Conservation (phyloP, 2,797 vertebrate genomes). For the Percopsis omiscomaycus region DNA sequence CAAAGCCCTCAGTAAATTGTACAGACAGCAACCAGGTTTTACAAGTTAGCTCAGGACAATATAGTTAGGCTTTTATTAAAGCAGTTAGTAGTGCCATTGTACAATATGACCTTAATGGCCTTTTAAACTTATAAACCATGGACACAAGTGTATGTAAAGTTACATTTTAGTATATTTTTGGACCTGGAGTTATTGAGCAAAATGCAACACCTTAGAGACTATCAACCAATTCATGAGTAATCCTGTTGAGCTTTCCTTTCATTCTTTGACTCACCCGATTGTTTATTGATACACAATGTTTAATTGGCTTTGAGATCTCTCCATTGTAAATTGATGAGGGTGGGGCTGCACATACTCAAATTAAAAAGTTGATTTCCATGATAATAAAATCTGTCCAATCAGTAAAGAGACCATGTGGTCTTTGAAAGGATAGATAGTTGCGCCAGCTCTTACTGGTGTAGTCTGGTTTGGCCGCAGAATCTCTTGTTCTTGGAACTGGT, state of each 20-base stretch:
- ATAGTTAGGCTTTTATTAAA: neutral
- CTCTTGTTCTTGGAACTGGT: slow-evolving; percentile 86
- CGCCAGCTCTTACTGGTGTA: slow-evolving; percentile 84
- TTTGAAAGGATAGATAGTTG: slow-evolving; percentile 86
- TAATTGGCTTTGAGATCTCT: slow-evolving; percentile 51
- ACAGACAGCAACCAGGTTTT: slow-evolving; percentile 27
- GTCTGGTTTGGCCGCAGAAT: slow-evolving; percentile 85
- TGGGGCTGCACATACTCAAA: slow-evolving; percentile 62
- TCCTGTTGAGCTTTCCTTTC: slow-evolving; percentile 12
- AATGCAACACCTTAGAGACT: slow-evolving; percentile 11
- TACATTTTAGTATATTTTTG: too few relatives aligned
- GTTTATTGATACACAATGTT: slow-evolving; percentile 43
- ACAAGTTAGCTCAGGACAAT: slow-evolving; percentile 8
- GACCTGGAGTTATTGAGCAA: too few relatives aligned
- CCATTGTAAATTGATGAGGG: slow-evolving; percentile 52
- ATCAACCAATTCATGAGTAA: neutral
- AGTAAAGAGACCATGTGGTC: slow-evolving; percentile 85
- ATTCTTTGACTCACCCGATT: slow-evolving; percentile 15
- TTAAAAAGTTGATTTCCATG: slow-evolving; percentile 85
- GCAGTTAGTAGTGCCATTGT: neutral
- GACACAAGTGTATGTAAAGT: slow-evolving; percentile 6
- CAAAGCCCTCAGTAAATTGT: slow-evolving; percentile 55
- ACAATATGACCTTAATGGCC: too few relatives aligned
- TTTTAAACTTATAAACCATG: neutral
- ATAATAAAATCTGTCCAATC: slow-evolving; percentile 85